phyloP scores from a whole-genome alignment of 2,113 vertebrate species.

The Isurus oxyrinchus region DNA sequence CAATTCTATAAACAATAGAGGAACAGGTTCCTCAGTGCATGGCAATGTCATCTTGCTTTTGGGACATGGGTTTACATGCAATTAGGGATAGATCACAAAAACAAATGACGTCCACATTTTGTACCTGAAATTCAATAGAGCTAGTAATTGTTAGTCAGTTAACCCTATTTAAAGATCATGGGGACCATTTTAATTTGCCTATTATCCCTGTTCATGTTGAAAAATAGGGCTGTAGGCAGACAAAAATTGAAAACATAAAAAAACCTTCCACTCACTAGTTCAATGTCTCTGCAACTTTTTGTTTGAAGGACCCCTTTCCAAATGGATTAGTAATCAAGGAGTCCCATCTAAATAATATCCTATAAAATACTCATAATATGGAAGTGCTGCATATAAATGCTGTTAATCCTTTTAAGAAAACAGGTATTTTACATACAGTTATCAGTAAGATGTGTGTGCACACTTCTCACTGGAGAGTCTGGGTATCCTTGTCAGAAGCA shows the following conservation, averaged over 20 bases:
- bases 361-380: not conserved
- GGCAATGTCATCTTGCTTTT: not conserved
- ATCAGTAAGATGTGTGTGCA: not conserved
- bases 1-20: not conserved
- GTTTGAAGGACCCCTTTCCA: not conserved
- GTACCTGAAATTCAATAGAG: not conserved
- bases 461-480: not conserved
- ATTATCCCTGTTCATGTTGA: not conserved
- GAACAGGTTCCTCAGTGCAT: not conserved
- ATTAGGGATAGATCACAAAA: not conserved
- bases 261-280: not conserved
- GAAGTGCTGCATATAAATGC: not conserved
- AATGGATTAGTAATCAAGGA: not conserved
- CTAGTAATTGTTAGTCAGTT: not conserved
- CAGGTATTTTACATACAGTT: not conserved
- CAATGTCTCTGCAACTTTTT: not conserved
- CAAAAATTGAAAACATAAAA: not conserved
- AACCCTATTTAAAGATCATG: not conserved
- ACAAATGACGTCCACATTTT: not conserved
- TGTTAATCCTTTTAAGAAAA: not conserved
- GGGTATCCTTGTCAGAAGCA: not conserved
- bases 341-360: not conserved
- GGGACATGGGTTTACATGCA: not conserved
- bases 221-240: not conserved
- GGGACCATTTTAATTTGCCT: not conserved